These are phyloP conservation scores for Tryphoninae sp. DNA, from an alignment of 2,888 invertebrate genomes.

Conservation along the genomic window DNA sequence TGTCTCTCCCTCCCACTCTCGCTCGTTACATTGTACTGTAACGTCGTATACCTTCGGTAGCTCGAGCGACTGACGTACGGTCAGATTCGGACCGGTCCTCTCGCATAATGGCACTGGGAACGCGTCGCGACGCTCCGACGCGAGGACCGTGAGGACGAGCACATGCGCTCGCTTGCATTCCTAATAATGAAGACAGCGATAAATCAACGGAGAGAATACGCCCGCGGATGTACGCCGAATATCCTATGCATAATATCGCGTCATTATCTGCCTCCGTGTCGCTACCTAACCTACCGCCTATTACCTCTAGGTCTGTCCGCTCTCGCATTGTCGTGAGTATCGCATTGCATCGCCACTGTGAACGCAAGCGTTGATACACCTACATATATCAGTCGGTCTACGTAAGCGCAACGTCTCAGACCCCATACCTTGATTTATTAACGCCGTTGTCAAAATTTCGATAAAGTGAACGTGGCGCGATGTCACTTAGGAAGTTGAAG, in stretches of 20 bases:
- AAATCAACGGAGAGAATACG: slow-evolving; percentile 81
- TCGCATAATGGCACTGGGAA: slow-evolving; percentile 65
- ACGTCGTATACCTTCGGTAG: slow-evolving; percentile 66
- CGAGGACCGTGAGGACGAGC: slow-evolving; percentile 53
- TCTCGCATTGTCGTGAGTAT: slow-evolving; percentile 57
- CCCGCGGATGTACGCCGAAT: slow-evolving; percentile 81
- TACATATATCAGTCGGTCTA: slow-evolving; percentile 31
- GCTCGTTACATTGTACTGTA: slow-evolving; percentile 76
- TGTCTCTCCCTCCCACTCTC: slow-evolving; percentile 43
- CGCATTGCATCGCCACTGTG: slow-evolving; percentile 48
- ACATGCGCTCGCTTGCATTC: slow-evolving; percentile 79
- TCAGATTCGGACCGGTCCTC: slow-evolving; percentile 70
- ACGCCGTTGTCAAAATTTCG: slow-evolving; percentile 5
- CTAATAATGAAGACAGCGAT: slow-evolving; percentile 82
- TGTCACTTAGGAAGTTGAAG: background rate
- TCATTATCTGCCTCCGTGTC: slow-evolving; percentile 76
- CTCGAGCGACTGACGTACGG: slow-evolving; percentile 76
- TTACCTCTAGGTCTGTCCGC: slow-evolving; percentile 50
- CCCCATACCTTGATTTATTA: slow-evolving; percentile 26
- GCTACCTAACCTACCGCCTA: slow-evolving; percentile 65
- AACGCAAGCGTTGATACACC: slow-evolving; percentile 39
- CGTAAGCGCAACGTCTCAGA: slow-evolving; percentile 54
- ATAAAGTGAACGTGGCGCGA: slow-evolving; percentile 3
- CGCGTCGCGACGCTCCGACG: slow-evolving; percentile 59
- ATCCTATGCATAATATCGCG: slow-evolving; percentile 81